A percentile compares a stretch with the other conserved stretches of the same genome.
Evolutionary conservation across 2,888 invertebrate genomes (phyloP).

Genomic region (Clitarchus hookeri): DNA sequence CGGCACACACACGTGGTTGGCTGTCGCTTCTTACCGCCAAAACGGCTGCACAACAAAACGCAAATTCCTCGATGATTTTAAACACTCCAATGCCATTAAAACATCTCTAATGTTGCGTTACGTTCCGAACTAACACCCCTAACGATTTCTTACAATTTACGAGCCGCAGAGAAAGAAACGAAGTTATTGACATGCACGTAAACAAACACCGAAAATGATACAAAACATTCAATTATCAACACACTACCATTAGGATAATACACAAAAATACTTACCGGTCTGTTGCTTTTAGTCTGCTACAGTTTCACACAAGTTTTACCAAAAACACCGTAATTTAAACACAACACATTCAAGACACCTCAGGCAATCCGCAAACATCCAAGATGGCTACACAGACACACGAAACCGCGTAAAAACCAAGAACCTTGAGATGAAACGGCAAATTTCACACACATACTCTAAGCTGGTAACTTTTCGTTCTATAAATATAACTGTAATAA

Average conservation of each 20-base stretch:
- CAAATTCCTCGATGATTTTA: neutral
- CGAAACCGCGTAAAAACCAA: conserved; percentile 32
- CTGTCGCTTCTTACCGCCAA: neutral
- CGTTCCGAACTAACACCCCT: neutral
- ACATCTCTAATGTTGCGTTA: neutral
- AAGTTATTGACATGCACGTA: neutral
- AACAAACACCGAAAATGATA: neutral
- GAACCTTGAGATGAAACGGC: neutral
- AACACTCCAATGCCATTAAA: neutral
- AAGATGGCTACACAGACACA: conserved; percentile 34
- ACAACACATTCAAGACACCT: neutral
- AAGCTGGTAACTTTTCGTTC: neutral
- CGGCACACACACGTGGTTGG: neutral
- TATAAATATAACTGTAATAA: neutral
- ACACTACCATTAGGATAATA: neutral
- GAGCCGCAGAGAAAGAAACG: neutral
- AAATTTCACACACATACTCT: neutral
- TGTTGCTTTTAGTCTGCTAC: neutral
- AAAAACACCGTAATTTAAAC: neutral
- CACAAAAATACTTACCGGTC: neutral
- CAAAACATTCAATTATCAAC: neutral
- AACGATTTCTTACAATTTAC: conserved; percentile 14
- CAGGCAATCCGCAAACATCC: conserved; percentile 30
- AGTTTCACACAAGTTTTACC: neutral
- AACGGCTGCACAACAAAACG: neutral